Conservation (phyloP, 2,113 vertebrate genomes). For the Mugil cephalus region DNA sequence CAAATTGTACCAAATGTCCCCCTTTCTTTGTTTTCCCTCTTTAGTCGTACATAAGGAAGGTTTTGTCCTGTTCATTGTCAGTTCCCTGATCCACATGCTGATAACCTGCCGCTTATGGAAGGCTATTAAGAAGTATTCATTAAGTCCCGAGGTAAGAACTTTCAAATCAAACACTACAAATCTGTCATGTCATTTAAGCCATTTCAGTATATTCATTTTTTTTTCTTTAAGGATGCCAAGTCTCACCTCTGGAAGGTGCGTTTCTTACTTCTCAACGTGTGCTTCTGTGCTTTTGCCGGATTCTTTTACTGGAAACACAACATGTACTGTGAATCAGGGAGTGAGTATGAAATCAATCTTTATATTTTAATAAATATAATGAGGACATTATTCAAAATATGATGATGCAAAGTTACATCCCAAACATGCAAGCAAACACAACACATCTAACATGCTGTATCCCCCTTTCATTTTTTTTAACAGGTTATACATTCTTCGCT, state of each 20-base stretch:
- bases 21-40: slow-evolving; percentile 21
- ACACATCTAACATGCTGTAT: background rate
- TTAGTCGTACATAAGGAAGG: slow-evolving; percentile 79
- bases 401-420: background rate
- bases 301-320: slow-evolving; percentile 94
- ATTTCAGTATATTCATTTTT: background rate
- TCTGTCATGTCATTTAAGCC: background rate
- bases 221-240: slow-evolving; percentile 85
- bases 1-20: background rate
- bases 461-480: slow-evolving; percentile 25
- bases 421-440: background rate
- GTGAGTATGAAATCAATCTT: slow-evolving; percentile 84
- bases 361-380: background rate
- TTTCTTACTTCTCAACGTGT: slow-evolving; percentile 88
- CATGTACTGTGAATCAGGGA: slow-evolving; percentile 93
- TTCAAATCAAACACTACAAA: background rate
- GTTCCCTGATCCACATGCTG: slow-evolving; percentile 76
- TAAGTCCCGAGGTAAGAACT: slow-evolving; percentile 70
- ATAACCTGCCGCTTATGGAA: slow-evolving; percentile 79
- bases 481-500: slow-evolving; percentile 95
- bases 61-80: slow-evolving; percentile 77
- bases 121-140: slow-evolving; percentile 69
- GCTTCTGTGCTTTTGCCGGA: slow-evolving; percentile 84
- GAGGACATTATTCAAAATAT: too few relatives aligned
- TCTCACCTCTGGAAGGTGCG: slow-evolving; percentile 92